phyloP scores from a whole-genome alignment of 2,113 vertebrate genomes.

The Motacilla alba region DNA sequence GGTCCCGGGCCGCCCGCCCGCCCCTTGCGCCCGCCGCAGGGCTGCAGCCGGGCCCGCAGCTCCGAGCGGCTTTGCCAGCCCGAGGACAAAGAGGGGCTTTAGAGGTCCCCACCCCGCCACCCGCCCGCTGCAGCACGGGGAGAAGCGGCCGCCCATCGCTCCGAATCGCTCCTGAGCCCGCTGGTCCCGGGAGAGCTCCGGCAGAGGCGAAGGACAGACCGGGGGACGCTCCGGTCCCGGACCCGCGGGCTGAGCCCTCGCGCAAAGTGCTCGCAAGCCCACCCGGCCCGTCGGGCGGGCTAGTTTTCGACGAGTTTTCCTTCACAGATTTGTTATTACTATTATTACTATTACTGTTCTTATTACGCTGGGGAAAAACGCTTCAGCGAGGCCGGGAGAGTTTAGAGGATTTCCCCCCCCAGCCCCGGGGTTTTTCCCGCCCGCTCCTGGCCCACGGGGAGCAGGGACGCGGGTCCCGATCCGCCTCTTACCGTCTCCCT shows the following conservation, averaged over 20 bases:
- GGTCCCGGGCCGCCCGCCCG: neutral
- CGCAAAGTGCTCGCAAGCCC: neutral
- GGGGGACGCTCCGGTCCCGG: neutral
- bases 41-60: neutral
- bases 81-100: neutral
- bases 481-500: constrained; percentile 82
- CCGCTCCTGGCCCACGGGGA: neutral
- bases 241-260: neutral
- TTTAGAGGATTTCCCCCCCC: neutral
- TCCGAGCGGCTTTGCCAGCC: neutral
- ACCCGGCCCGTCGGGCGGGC: neutral
- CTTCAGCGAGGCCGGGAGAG: neutral
- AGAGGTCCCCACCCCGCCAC: neutral
- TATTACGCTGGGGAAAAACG: neutral
- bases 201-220: neutral
- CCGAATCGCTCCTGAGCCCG: neutral
- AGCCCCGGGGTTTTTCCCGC: neutral
- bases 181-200: neutral
- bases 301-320: neutral
- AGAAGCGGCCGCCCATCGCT: neutral
- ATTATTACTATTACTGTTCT: neutral
- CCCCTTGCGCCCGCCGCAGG: neutral
- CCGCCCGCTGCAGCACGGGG: neutral
- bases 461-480: neutral
- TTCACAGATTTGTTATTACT: neutral